Evolutionary conservation across 1,140 invertebrate species (phyloP).

Genomic region (Cardiocondyla obscurior): DNA sequence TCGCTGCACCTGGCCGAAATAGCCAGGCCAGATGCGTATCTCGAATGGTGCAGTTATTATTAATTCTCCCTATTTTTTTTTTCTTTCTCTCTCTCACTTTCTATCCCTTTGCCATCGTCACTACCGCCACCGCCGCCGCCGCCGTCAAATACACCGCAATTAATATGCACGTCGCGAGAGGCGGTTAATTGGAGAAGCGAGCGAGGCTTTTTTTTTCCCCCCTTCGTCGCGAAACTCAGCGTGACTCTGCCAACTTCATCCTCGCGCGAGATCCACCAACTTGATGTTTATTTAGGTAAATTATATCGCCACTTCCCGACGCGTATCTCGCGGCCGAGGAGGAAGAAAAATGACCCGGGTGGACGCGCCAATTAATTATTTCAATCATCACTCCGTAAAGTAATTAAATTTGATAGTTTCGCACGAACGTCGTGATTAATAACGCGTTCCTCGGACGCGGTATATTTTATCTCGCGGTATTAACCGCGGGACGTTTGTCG

Average conservation of each 20-base stretch:
- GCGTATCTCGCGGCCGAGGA: background rate
- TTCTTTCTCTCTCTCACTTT: too few species aligned
- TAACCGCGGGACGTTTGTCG: background rate
- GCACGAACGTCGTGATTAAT: background rate
- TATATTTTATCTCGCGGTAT: background rate
- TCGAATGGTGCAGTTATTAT: slow-evolving; percentile 66
- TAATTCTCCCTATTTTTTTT: slow-evolving; percentile 66
- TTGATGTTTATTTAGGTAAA: slow-evolving; percentile 48
- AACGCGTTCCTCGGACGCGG: background rate
- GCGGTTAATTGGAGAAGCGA: slow-evolving; percentile 58
- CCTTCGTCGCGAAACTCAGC: slow-evolving; percentile 34
- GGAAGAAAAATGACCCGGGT: background rate
- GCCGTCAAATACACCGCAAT: slow-evolving; percentile 47
- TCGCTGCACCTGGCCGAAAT: slow-evolving; percentile 70
- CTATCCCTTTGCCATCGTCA: slow-evolving; percentile 36
- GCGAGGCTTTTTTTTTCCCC: slow-evolving; percentile 52
- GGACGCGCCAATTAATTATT: background rate
- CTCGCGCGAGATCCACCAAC: slow-evolving; percentile 7
- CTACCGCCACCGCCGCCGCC: background rate
- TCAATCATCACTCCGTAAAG: background rate
- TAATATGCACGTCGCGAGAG: slow-evolving; percentile 69
- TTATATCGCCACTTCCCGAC: slow-evolving; percentile 1
- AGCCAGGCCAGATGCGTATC: slow-evolving; percentile 65
- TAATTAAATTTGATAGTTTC: background rate
- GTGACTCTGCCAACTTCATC: slow-evolving; percentile 31